These are phyloP conservation scores for Microtus pennsylvanicus DNA, from an alignment of 2,113 vertebrate genomes.

Conservation along the genomic window DNA sequence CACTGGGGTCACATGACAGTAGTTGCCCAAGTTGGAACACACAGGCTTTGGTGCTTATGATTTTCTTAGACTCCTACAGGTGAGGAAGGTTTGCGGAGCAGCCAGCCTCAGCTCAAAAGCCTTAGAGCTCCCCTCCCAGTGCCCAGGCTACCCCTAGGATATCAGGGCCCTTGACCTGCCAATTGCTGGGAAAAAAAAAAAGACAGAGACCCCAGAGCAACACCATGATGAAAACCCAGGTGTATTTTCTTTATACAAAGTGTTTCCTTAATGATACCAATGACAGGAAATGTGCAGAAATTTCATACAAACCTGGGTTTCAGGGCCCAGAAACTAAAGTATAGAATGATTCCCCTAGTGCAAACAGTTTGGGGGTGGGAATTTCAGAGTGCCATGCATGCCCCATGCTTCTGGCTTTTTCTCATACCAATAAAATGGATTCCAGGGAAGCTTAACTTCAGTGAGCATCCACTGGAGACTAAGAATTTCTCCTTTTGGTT, in stretches of 20 bases:
- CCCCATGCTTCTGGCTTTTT: neutral
- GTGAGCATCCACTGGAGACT: neutral
- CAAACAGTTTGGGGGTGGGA: neutral
- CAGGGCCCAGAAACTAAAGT: constrained; percentile 15
- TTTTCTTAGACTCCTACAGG: neutral
- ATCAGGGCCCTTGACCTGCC: neutral
- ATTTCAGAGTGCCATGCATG: neutral
- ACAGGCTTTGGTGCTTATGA: neutral
- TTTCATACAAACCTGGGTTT: neutral
- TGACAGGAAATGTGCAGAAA: constrained; percentile 17
- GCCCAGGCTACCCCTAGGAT: neutral
- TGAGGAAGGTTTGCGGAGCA: neutral
- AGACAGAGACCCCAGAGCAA: neutral
- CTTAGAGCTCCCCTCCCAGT: neutral
- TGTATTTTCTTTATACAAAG: neutral
- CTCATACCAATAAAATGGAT: neutral
- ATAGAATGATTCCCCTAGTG: neutral
- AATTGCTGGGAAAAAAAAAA: neutral
- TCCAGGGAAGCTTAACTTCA: neutral
- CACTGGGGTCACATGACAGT: neutral
- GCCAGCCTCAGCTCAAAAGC: neutral
- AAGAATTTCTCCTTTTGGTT: neutral
- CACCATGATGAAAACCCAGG: neutral
- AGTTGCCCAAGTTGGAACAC: neutral
- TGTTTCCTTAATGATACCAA: neutral